Base-by-base conservation (phyloP, 2,888 invertebrate species). In the Drepanosiphum platanoidis region DNA sequence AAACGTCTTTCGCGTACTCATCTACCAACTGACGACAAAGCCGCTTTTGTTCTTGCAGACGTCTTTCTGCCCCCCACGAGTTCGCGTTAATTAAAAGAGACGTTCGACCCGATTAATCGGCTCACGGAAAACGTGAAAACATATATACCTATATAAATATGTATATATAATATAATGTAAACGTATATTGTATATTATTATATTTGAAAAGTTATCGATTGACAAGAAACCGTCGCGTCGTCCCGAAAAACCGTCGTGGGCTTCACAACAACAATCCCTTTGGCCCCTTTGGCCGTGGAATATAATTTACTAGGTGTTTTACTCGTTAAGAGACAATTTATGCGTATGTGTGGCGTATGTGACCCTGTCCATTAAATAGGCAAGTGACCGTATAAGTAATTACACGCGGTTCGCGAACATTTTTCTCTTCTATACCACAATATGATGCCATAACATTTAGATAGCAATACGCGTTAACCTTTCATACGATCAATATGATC, bases 61-160 rank as follows among this genome's bases (percentile, higher is more conserved):
- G 34, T 32, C 30, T 30, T 15, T 9, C n/a, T 13, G 13, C 8
- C 42, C 42, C 52, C 22, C 52, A 0, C 39, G 36, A 18, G 77
- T 3, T 39, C n/a, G 18, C 75, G 75, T 75, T 75, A 75, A 75
- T 75, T 75, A 75, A n/a, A 36, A 32, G 46, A 74, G 46, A 74
- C 74, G 30, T 74, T 52, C 32, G 46, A 74, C 46, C 58, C 58
- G 58, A 75, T 64, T 64, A 64, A 64, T 64, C 30, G 64, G 64
- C 11, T 30, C 11, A 30, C 3, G 64, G 30, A 64, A 27, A 64
- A 64, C 30, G n/a, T n/a, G 30, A 64, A 64, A 30, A 64, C 22
- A 22, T 22, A 18, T 52, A 52, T 52, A 22, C 3, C 2, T 46
- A 15, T 46, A 46, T 18, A 39, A 9, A 9, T 39, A 46, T 18